A percentile compares a stretch with the other conserved stretches of the same genome.
Evolutionary conservation across 2,797 vertebrate species (phyloP).

Genomic region (Podargus strigoides): DNA sequence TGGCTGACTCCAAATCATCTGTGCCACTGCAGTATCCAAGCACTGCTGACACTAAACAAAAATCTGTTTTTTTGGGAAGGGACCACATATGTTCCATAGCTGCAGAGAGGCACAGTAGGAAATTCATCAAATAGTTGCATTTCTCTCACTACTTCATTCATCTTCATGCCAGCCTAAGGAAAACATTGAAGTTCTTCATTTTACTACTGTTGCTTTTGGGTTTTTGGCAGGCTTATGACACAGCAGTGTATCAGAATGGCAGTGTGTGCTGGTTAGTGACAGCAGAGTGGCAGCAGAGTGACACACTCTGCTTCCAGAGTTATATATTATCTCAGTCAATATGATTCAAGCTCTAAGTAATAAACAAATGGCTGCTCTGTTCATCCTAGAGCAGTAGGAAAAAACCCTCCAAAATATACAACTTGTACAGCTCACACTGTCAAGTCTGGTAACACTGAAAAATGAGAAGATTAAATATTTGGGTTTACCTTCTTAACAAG

Average conservation of each 20-base stretch:
- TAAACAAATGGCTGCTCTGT: background rate
- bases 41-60: background rate
- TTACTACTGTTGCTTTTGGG: background rate
- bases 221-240: background rate
- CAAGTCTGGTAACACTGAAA: background rate
- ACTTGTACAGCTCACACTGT: background rate
- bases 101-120: background rate
- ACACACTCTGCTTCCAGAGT: background rate
- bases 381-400: background rate
- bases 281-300: background rate
- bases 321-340: background rate
- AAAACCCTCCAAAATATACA: background rate
- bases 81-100: background rate
- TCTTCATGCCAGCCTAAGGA: background rate
- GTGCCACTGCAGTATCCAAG: background rate
- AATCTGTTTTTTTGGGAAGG: background rate
- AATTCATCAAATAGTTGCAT: background rate
- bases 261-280: background rate
- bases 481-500: background rate
- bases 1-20: background rate
- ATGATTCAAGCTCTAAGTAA: background rate
- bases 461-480: background rate
- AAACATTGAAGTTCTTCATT: background rate
- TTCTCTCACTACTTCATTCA: background rate
- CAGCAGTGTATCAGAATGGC: background rate